These are phyloP conservation scores for Drosophila parabipectinata DNA, from an alignment of 1,140 invertebrate genomes.

Conservation along the genomic window DNA sequence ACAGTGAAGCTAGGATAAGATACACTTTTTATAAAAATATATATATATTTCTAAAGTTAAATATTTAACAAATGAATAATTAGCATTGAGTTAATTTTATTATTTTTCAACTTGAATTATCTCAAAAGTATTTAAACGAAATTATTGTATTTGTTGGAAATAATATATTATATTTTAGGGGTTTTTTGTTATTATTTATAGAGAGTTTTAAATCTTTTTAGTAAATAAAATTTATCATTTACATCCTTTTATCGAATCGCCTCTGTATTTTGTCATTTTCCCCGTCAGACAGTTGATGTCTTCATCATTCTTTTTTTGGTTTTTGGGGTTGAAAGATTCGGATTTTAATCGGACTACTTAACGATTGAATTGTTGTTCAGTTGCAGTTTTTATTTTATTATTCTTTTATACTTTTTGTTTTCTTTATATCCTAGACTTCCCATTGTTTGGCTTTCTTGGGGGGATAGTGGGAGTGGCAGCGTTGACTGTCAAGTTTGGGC, in stretches of 20 bases:
- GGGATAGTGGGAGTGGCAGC: neutral
- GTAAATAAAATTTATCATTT: no score
- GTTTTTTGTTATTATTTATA: no score
- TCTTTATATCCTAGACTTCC: conserved; percentile 3
- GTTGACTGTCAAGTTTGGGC: neutral
- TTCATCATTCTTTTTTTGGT: conserved; percentile 11
- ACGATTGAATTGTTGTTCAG: conserved; percentile 32
- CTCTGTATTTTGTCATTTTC: conserved; percentile 1
- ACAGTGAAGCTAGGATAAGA: conserved; percentile 6
- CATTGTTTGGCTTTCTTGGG: neutral
- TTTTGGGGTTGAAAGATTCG: conserved; percentile 30
- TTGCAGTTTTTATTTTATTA: conserved; percentile 28
- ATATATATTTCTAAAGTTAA: no score
- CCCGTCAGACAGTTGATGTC: conserved; percentile 16
- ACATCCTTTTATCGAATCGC: neutral
- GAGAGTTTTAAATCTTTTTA: no score
- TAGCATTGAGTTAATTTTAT: no score
- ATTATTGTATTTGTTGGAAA: no score
- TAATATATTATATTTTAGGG: no score
- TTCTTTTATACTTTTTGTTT: neutral
- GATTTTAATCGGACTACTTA: conserved; percentile 44
- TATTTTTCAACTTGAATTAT: no score
- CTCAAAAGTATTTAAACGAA: no score
- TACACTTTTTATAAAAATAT: no score
- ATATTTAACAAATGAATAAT: no score